A percentile compares a stretch with the other conserved stretches of the same genome.
Evolutionary conservation across 2,113 vertebrate genomes (phyloP).

Genomic region (Cacatua alba): DNA sequence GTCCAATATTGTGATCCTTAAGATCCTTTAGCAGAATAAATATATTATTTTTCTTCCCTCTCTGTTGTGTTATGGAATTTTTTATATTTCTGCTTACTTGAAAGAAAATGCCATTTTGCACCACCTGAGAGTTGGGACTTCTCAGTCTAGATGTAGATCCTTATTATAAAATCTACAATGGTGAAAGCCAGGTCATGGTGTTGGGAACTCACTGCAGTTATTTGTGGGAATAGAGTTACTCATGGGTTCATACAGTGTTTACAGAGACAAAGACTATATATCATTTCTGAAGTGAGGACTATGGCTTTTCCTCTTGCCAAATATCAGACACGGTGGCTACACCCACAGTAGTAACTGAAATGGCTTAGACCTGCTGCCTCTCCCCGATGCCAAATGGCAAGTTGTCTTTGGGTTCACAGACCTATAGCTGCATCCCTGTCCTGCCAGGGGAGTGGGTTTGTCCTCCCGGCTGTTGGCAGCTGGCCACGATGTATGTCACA

Average conservation of each 20-base stretch:
- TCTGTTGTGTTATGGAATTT: background rate
- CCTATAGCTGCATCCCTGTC: background rate
- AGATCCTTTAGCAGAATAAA: background rate
- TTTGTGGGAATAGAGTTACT: background rate
- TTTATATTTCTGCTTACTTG: background rate
- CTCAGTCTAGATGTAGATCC: background rate
- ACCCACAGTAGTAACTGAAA: background rate
- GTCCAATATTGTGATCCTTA: background rate
- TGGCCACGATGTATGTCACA: background rate
- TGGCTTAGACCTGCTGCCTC: background rate
- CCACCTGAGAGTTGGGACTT: accelerated
- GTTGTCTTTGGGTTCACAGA: background rate
- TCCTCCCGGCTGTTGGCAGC: background rate
- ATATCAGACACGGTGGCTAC: background rate
- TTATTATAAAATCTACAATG: accelerated
- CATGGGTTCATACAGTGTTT: background rate
- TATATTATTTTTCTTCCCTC: background rate
- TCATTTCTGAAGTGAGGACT: background rate
- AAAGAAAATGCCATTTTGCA: background rate
- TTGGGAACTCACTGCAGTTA: background rate
- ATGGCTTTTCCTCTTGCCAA: background rate
- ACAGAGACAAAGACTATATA: background rate
- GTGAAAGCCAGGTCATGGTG: background rate
- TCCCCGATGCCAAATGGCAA: background rate
- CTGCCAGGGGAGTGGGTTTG: background rate